Conservation (phyloP, 2,113 vertebrate species). For the Neotragus pygmaeus region DNA sequence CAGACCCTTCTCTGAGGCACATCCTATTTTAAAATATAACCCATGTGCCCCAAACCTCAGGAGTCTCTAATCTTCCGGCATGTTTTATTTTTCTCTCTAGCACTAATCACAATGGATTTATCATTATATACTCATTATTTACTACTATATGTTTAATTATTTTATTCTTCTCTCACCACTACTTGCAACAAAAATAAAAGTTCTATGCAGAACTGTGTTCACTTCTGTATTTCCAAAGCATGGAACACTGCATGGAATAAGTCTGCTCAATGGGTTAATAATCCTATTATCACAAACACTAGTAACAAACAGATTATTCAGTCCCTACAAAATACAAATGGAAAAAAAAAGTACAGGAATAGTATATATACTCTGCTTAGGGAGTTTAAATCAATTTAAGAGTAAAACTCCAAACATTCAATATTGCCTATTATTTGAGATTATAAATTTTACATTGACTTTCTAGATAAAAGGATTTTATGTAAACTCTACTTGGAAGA, state of each 20-base stretch:
- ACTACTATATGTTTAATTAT: background rate
- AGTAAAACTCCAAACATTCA: background rate
- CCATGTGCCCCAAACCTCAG: background rate
- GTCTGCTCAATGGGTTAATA: background rate
- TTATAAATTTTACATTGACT: slow-evolving; percentile 23
- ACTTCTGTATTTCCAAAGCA: background rate
- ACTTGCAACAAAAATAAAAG: background rate
- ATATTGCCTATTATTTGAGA: background rate
- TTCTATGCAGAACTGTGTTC: background rate
- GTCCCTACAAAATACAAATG: background rate
- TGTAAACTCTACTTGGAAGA: background rate
- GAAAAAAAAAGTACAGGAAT: background rate
- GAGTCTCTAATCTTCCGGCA: background rate
- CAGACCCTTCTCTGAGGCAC: background rate
- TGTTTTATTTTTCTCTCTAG: background rate
- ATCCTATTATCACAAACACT: background rate
- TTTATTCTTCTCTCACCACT: background rate
- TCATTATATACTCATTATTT: background rate
- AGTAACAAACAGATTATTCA: background rate
- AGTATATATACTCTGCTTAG: background rate
- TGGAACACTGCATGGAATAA: background rate
- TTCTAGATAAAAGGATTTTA: slow-evolving; percentile 19
- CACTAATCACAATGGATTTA: background rate
- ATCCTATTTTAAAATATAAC: background rate
- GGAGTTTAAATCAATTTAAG: background rate